Base-by-base conservation (phyloP, 64 coral and sea anemone genomes). In the Trachythela sp. region DNA sequence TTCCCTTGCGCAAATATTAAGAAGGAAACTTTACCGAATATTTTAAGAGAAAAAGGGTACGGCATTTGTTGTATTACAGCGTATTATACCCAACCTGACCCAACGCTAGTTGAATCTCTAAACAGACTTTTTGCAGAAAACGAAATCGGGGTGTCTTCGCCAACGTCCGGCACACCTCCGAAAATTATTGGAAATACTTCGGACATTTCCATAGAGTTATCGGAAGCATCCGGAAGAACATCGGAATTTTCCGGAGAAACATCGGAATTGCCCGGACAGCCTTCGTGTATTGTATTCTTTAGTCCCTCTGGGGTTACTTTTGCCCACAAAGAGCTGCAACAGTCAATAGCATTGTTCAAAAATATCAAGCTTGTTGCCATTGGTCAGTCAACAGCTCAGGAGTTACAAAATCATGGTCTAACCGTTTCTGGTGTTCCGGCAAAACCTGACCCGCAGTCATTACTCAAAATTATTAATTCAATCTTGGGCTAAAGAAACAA, bases 1-100 rank as follows among this genome's bases (percentile, higher is more conserved):
- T 80, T 80, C 75, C 75, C 75, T 2, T 80, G 75, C 34, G 75
- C 75, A 80, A 80, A 80, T 80, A 80, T 80, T 39, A 80, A 80
- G 34, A 80, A 80, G 30, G 75, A 80, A 14, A 80, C 75, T 36
- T 22, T 80, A 29, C 33, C 75, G 37, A 80, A 35, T 39, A 39
- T 80, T 36, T 38, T 80, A 18, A 39, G 35, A 15, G 15, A 80
- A 36, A 80, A 80, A 80, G 31, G 34, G 9, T 80, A 80, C 37
- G 13, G 8, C 13, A 35, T 80, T 35, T 36, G 33, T 8, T 37
- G 33, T 80, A 39, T 80, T 35, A 80, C 75, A 80, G 0, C 75
- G 15, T 80, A 80, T 80, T 37, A 18, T 36, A 80, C 75, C 15
- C 31, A 37, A 80, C 4, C 75, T 39, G 75, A 80, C 33, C 75